Evolutionary conservation across 2,797 vertebrate species (phyloP).

Genomic region (Rhynchotus rufescens): DNA sequence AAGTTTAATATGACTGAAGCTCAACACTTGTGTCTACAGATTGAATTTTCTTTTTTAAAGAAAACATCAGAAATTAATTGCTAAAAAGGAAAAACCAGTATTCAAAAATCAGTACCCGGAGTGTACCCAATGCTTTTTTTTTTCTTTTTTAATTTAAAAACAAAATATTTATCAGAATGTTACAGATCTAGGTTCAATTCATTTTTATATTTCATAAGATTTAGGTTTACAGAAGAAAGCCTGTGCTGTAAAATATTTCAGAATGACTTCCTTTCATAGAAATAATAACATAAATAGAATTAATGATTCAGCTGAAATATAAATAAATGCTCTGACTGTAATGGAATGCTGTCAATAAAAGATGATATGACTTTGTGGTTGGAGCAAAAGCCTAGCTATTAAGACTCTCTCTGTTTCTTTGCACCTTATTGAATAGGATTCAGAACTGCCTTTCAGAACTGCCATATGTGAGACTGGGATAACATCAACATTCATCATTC

Average conservation of each 20-base stretch:
- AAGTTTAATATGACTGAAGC: background rate
- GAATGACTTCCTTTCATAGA: background rate
- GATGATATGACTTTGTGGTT: background rate
- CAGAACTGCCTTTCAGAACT: background rate
- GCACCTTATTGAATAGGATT: background rate
- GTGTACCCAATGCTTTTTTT: background rate
- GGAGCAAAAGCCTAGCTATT: background rate
- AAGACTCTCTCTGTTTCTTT: slow-evolving; percentile 13
- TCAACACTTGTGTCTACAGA: background rate
- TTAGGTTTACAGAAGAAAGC: background rate
- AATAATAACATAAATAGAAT: background rate
- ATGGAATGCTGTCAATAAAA: slow-evolving; percentile 5
- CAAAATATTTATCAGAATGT: background rate
- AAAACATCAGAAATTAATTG: background rate
- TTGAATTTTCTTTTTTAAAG: background rate
- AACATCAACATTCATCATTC: background rate
- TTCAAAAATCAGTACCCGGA: background rate
- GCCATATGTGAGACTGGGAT: background rate
- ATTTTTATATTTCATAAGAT: background rate
- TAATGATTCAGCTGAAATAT: background rate
- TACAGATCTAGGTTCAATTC: background rate
- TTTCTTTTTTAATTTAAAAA: background rate
- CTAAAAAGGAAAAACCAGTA: background rate
- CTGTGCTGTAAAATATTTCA: background rate
- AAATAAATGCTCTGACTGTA: background rate